Conservation (phyloP, 2,797 vertebrate genomes). For the Stomatorhinus walkeri region DNA sequence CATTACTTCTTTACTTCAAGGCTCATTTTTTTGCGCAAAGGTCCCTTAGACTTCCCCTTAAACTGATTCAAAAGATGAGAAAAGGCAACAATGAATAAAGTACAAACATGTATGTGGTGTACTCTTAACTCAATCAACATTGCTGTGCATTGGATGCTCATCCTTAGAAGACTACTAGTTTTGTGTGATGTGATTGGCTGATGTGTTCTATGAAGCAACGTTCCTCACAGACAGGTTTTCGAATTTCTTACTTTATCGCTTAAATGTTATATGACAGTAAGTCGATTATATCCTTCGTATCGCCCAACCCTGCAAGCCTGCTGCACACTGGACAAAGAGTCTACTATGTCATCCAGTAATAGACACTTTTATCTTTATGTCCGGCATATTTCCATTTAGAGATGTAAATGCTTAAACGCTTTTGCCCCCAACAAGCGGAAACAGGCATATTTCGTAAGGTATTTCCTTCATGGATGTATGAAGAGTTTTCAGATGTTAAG, state of each 20-base stretch:
- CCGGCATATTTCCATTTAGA: background rate
- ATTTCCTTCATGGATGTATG: background rate
- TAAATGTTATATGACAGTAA: background rate
- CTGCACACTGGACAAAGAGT: background rate
- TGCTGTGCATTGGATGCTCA: background rate
- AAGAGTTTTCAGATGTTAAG: background rate
- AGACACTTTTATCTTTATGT: background rate
- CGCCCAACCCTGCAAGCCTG: background rate
- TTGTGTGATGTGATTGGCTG: background rate
- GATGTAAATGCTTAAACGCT: background rate
- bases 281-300: background rate
- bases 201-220: background rate
- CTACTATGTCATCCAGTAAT: background rate
- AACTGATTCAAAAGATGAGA: background rate
- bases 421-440: background rate
- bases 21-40: background rate
- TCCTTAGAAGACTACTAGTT: background rate
- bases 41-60: background rate
- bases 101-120: background rate
- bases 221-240: background rate
- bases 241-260: background rate
- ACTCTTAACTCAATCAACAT: background rate
- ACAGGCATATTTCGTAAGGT: background rate
- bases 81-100: background rate
- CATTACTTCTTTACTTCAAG: background rate